Conservation (phyloP, 2,888 invertebrate species). For the Arctia plantaginis region DNA sequence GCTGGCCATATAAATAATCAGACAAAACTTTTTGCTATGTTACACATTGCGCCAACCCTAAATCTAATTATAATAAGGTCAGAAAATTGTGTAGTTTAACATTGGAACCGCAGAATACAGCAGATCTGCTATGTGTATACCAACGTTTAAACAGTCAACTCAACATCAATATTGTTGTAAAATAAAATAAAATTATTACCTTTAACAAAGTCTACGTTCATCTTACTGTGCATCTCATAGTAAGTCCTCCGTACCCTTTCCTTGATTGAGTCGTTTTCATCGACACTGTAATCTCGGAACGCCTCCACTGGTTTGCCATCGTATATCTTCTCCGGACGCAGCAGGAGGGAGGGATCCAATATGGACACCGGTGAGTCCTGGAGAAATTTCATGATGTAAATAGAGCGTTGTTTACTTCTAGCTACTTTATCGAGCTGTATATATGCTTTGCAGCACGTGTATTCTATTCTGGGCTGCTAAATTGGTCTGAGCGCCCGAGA, state of each 20-base stretch:
- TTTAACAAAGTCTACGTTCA: slow-evolving; percentile 95
- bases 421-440: background rate
- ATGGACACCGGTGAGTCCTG: slow-evolving; percentile 68
- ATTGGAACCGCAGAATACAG: too few relatives aligned
- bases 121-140: too few relatives aligned
- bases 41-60: too few relatives aligned
- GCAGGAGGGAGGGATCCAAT: slow-evolving; percentile 86
- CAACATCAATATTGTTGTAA: background rate
- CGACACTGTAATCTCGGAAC: slow-evolving; percentile 92
- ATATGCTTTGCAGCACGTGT: background rate
- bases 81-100: background rate
- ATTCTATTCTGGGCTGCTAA: slow-evolving; percentile 8
- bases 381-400: slow-evolving; percentile 30
- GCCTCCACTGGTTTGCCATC: slow-evolving; percentile 91
- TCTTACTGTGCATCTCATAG: slow-evolving; percentile 94
- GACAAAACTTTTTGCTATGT: too few relatives aligned
- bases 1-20: too few relatives aligned
- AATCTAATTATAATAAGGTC: too few relatives aligned
- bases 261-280: slow-evolving; percentile 91
- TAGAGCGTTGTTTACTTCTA: background rate
- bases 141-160: background rate
- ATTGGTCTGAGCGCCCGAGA: slow-evolving; percentile 6
- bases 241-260: slow-evolving; percentile 95
- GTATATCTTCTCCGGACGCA: slow-evolving; percentile 91
- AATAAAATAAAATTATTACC: slow-evolving; percentile 51